These are phyloP conservation scores for Calameuta filiformis DNA, from an alignment of 2,888 invertebrate species.

Conservation along the genomic window DNA sequence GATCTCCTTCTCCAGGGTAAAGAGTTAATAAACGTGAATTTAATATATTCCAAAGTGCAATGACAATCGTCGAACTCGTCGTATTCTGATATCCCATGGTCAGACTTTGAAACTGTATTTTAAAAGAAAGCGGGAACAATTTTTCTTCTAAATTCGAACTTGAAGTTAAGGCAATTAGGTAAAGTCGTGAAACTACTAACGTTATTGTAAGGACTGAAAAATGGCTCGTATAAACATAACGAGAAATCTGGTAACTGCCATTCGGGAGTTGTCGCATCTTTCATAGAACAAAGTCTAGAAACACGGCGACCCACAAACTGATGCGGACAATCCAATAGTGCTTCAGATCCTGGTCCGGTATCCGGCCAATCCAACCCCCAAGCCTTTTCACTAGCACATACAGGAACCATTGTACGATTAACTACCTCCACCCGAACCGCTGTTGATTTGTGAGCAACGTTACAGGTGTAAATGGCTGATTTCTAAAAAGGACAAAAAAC, in stretches of 20 bases:
- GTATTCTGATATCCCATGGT: conserved; percentile 75
- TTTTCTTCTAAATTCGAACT: neutral
- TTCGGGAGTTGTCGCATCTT: conserved; percentile 73
- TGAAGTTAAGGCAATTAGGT: neutral
- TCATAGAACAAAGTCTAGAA: conserved; percentile 70
- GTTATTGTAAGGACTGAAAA: conserved; percentile 74
- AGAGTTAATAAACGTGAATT: conserved; percentile 66
- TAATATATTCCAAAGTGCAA: conserved; percentile 70
- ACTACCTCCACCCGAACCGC: conserved; percentile 76
- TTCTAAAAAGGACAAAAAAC: conserved; percentile 69
- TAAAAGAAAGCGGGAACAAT: conserved; percentile 12
- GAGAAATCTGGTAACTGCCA: conserved; percentile 85
- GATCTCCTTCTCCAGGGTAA: conserved; percentile 76
- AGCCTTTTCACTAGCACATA: conserved; percentile 70
- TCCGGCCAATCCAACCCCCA: conserved; percentile 74
- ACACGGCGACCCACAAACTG: conserved; percentile 53
- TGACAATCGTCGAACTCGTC: conserved; percentile 70
- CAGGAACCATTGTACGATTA: conserved; percentile 71
- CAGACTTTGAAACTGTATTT: conserved; percentile 68
- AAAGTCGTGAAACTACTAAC: conserved; percentile 62
- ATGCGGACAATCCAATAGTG: conserved; percentile 73
- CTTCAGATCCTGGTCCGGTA: conserved; percentile 80
- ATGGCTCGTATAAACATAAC: conserved; percentile 75
- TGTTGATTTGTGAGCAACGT: conserved; percentile 74
- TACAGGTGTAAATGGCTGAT: conserved; percentile 82